These are phyloP conservation scores for Perodicticus potto DNA, from an alignment of 2,797 vertebrate genomes.

Conservation along the genomic window DNA sequence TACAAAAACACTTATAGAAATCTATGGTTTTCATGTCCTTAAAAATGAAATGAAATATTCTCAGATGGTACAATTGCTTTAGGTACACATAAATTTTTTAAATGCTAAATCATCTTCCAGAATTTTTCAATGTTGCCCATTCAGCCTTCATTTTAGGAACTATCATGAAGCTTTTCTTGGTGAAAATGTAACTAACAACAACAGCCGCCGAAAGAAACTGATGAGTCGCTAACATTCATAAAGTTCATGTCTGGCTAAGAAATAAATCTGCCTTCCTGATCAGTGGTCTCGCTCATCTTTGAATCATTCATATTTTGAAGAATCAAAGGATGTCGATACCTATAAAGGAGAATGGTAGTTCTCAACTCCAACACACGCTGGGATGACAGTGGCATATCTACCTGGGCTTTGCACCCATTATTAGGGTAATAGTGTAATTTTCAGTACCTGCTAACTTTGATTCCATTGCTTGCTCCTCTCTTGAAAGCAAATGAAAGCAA, in stretches of 20 bases:
- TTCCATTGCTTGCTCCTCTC: slow-evolving; percentile 33
- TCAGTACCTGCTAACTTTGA: not conserved
- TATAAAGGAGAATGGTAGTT: not conserved
- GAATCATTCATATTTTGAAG: slow-evolving; percentile 30
- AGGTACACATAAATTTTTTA: not conserved
- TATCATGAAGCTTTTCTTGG: not conserved
- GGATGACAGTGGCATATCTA: not conserved
- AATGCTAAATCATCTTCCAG: slow-evolving; percentile 38
- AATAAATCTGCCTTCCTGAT: slow-evolving; percentile 44
- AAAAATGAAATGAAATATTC: slow-evolving; percentile 40
- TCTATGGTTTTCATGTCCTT: not conserved
- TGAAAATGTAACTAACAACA: slow-evolving; percentile 32
- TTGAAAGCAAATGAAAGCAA: slow-evolving; percentile 24
- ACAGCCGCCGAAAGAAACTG: slow-evolving; percentile 2
- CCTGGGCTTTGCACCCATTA: not conserved
- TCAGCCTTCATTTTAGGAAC: slow-evolving; percentile 16
- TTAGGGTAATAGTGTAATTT: slow-evolving; percentile 5
- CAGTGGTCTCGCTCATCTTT: slow-evolving; percentile 3
- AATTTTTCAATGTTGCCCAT: not conserved
- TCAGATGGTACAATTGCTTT: not conserved
- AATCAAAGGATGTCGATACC: not conserved
- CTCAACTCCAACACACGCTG: not conserved
- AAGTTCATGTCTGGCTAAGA: slow-evolving; percentile 35
- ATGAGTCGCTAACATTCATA: slow-evolving; percentile 7
- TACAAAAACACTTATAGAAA: slow-evolving; percentile 43